Percentiles rank a stretch among this genome's conserved stretches.
These are phyloP conservation scores for Mamestra configurata DNA, from an alignment of 1,140 invertebrate species.

Conservation along the genomic window DNA sequence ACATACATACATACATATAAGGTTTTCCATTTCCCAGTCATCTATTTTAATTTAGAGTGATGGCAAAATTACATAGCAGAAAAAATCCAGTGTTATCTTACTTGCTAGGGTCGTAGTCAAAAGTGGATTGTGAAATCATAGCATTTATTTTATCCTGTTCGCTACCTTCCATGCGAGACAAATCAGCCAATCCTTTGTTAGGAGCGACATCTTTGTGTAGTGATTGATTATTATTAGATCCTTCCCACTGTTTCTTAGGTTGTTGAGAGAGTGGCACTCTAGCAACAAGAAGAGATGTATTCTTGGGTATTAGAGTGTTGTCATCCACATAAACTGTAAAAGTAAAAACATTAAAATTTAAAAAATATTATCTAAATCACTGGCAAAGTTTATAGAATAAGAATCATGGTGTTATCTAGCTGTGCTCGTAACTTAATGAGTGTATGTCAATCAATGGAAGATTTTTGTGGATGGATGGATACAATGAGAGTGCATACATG, in stretches of 20 bases:
- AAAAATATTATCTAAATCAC: no score
- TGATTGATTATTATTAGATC: constrained; percentile 75
- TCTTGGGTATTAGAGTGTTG: constrained; percentile 97
- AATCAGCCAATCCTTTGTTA: constrained; percentile 92
- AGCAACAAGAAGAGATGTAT: constrained; percentile 98
- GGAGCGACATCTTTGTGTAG: constrained; percentile 85
- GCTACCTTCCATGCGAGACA: constrained; percentile 95
- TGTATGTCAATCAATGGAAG: no score
- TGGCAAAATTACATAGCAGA: constrained; percentile 2
- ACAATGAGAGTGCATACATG: no score
- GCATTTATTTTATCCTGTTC: constrained; percentile 99
- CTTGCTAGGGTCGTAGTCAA: constrained; percentile 99
- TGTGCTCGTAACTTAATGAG: no score
- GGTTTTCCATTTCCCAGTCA: neutral
- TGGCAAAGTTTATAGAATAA: no score
- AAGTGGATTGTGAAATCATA: constrained; percentile 98
- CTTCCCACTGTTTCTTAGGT: constrained; percentile 92
- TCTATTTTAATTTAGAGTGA: neutral
- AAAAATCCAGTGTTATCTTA: constrained; percentile 87
- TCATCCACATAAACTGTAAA: constrained; percentile 97
- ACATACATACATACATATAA: neutral
- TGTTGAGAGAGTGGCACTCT: constrained; percentile 95
- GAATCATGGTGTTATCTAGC: no score
- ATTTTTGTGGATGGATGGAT: no score
- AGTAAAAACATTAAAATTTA: constrained; percentile 1